Evolutionary conservation across 2,888 invertebrate species (phyloP).

Genomic region (Lasioglossum villosulum): DNA sequence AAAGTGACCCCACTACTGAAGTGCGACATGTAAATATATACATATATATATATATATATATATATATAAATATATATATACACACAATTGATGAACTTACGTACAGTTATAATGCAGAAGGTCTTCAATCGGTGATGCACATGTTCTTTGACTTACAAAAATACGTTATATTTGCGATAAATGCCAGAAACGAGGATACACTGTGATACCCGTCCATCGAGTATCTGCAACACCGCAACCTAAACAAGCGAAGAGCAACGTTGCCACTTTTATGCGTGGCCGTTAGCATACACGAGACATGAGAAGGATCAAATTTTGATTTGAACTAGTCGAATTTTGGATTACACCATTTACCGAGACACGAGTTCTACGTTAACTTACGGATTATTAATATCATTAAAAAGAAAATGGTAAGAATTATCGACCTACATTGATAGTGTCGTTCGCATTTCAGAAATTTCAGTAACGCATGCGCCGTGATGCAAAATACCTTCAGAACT

Average conservation of each 20-base stretch:
- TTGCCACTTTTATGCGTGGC: slow-evolving; percentile 72
- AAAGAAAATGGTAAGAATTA: slow-evolving; percentile 42
- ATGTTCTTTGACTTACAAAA: slow-evolving; percentile 59
- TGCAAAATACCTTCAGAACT: slow-evolving; percentile 46
- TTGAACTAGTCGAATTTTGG: background rate
- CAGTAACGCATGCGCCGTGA: slow-evolving; percentile 59
- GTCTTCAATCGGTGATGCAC: slow-evolving; percentile 47
- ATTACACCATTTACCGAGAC: background rate
- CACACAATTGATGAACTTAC: slow-evolving; percentile 61
- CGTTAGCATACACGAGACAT: slow-evolving; percentile 33
- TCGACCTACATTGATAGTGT: slow-evolving; percentile 47
- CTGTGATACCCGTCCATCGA: slow-evolving; percentile 72
- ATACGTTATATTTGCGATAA: slow-evolving; percentile 67
- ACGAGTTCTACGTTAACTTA: background rate
- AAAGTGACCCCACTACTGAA: slow-evolving; percentile 22
- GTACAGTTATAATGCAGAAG: slow-evolving; percentile 46
- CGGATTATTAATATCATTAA: slow-evolving; percentile 5
- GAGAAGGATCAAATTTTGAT: slow-evolving; percentile 25
- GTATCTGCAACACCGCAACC: slow-evolving; percentile 76
- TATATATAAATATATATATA: no score
- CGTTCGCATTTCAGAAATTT: slow-evolving; percentile 37
- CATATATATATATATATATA: no score
- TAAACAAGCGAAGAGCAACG: slow-evolving; percentile 75
- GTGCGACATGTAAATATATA: slow-evolving; percentile 13
- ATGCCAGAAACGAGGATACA: slow-evolving; percentile 68